phyloP scores from a whole-genome alignment of 2,888 invertebrate species.

The Cryptocheilus praepositus region DNA sequence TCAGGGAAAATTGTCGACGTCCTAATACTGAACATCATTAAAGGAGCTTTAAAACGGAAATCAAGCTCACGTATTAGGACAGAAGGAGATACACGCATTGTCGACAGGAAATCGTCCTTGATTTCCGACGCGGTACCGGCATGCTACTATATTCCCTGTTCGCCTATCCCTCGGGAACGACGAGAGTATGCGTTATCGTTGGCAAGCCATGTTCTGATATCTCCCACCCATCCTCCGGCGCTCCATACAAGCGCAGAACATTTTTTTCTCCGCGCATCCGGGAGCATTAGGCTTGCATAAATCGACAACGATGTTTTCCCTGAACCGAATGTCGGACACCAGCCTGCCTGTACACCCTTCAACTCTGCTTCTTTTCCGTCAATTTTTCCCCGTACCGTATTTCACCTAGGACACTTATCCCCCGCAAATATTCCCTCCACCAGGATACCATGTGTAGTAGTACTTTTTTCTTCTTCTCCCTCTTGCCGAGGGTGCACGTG shows the following conservation, averaged over 20 bases:
- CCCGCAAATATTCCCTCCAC: constrained; percentile 49
- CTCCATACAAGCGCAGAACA: constrained; percentile 15
- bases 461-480: constrained; percentile 24
- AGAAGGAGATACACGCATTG: constrained; percentile 27
- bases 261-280: constrained; percentile 19
- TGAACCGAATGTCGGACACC: neutral
- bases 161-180: constrained; percentile 50
- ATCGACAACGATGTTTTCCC: constrained; percentile 11
- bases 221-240: constrained; percentile 1
- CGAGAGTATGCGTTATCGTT: constrained; percentile 32
- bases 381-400: constrained; percentile 33
- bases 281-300: constrained; percentile 40
- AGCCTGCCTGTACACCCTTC: constrained; percentile 11
- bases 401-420: constrained; percentile 38
- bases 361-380: constrained; percentile 29
- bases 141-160: constrained; percentile 46
- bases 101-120: constrained; percentile 8
- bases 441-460: constrained; percentile 49
- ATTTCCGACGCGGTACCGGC: constrained; percentile 4
- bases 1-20: neutral
- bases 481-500: constrained; percentile 18
- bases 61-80: constrained; percentile 57
- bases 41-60: constrained; percentile 59
- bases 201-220: neutral
- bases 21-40: constrained; percentile 6